Evolutionary conservation across 1,140 invertebrate genomes (phyloP), one percentile per base, ranked within the genome.

Genomic region (Camponotus vicinus): DNA sequence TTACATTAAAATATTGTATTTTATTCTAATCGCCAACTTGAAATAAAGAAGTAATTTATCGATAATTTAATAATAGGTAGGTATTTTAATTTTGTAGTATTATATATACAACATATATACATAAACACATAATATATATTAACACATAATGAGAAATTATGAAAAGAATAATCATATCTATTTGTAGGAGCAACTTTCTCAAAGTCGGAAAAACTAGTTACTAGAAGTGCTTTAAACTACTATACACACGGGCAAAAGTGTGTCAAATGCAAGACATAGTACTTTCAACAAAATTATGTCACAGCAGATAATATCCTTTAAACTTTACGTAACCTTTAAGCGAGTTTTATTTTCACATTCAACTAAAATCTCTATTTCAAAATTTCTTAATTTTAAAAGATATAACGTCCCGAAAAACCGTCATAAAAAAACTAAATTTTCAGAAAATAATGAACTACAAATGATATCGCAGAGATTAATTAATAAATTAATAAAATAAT

Each of bases 261-360:
- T 79, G 13, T 67, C 63, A 79, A 66, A 27, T 55, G 57, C 7
- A 55, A 55, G 27, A 13, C 27, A 63, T 21, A 67, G 5, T 11
- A 55, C 34, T 59, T 42, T 59, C 37, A 59, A 70, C 52, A 1
- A 71, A 80, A 80, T 80, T 59, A 70, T 80, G 49, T 59, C 40
- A 15, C 42, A 66, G 3, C 9, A 59, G 0, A 80, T 5, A 45
- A 15, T 40, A 27, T 37, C n/a, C 27, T 45, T 82, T 52, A 59
- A 18, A 71, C 32, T 55, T 15, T 3, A 42, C 69, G 15, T 71
- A 11, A 32, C 18, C 32, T 55, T 55, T 13, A 67, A 69, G 0
- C 9, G 64, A 59, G 45, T 64, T 64, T 64, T 6, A 61, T 63
- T 67, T 27, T 52, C 49, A 3, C n/a, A 5, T 67, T 40, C 8